Evolutionary conservation across 2,113 vertebrate species (phyloP), one percentile per base, ranked within the genome.

Genomic region (Ascaphus truei): DNA sequence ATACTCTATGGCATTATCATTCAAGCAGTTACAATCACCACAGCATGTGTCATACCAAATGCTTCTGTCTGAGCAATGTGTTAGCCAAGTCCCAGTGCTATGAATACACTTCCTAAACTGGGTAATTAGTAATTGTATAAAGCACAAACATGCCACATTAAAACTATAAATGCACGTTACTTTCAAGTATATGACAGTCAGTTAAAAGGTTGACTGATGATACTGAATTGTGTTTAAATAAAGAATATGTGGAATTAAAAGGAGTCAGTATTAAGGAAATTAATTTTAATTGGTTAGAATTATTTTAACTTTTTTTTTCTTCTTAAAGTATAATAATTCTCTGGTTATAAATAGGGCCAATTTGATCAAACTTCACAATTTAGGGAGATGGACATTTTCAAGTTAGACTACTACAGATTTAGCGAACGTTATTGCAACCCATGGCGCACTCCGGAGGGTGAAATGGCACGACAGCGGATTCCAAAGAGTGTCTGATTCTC

Each of bases 21-120:
- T 62, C 59, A 62, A 47, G 59, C 59, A 62, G 41, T 18, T 62
- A 62, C 59, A 62, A 62, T 47, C 41, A 16, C 59, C 27, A 62
- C 18, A 62, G 41, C 59, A 62, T 62, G 59, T 62, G 59, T 48
- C 59, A 62, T 29, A 62, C 59, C 59, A 48, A 62, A 62, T 62
- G 59, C 27, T 62, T 48, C 59, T 62, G 59, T 62, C 59, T 62
- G 29, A 62, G 39, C 29, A 47, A 47, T 47, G 13, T 62, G 59
- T 62, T 61, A 48, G 59, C 59, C 59, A 62, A 62, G 58, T 62
- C 37, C 16, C 41, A 62, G 41, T 31, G 45, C 41, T 36, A 31
- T 45, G 39, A 62, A 62, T 62, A 47, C 41, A 48, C 2, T 30
- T 62, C 41, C 41, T 33, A 62, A 62, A 62, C 45, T 31, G 16